Evolutionary conservation across 1,140 invertebrate genomes (phyloP), one percentile per base, ranked within the genome.

Genomic region (Palaemon carinicauda): DNA sequence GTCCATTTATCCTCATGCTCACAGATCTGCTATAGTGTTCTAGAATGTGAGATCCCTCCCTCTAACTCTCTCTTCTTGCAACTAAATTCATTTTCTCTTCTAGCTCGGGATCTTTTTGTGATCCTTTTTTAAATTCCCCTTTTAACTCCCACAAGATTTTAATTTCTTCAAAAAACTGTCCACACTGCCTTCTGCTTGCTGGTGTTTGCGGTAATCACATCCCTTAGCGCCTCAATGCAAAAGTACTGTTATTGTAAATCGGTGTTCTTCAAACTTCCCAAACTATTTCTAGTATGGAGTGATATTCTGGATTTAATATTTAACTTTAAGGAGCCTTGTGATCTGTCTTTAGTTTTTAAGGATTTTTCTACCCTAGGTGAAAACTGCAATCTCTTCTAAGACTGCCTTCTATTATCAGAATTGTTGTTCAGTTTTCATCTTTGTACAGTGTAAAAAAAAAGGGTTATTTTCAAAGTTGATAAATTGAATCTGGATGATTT

Each of bases 261-360:
- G 53, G 77, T 86, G 84, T 86, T 78, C 75, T 80, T 80, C 50
- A 73, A 12, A 41, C 41, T 78, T 78, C 56, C 65, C 84, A 77
- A 56, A 83, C 82, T 53, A 65, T 86, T 80, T 79, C 82, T 51
- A 78, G 80, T 80, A 86, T 80, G 60, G 52, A 80, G 84, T 80
- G 84, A 86, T 86, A 80, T 86, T 86, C 84, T 86, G 77, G 80
- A 83, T 83, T 83, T 74, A 80, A 86, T 52, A 74, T 80, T 80
- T 86, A 86, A 71, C 51, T 41, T 86, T 86, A 86, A 86, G 41
- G 77, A 86, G 77, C 80, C 84, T 86, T 86, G 84, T 86, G 84
- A 86, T 86, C 84, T 86, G 84, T 86, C 84, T 86, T 86, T 80
- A 80, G 50, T 86, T 86, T 78, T 85, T 80, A 86, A 80, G 84